These are phyloP conservation scores for Amiota mariae DNA, from an alignment of 2,888 invertebrate species.

Conservation along the genomic window DNA sequence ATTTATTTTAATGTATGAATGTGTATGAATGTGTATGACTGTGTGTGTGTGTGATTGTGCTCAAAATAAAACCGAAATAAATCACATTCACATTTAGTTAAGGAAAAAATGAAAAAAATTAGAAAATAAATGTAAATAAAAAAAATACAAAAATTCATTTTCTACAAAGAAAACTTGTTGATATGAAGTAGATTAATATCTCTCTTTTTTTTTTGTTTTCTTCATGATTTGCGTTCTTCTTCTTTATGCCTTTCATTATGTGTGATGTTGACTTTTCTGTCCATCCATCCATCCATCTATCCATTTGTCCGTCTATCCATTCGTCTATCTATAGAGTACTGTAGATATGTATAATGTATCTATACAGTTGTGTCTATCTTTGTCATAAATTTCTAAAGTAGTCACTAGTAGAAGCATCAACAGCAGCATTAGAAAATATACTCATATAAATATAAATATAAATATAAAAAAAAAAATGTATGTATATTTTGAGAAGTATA, in stretches of 20 bases:
- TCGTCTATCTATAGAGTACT: no score
- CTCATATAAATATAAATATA: no score
- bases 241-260: no score
- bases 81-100: conserved; percentile 37
- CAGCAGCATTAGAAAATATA: no score
- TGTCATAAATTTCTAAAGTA: no score
- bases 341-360: no score
- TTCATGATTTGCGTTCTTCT: not conserved
- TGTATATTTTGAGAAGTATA: no score
- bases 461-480: no score
- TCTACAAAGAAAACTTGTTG: conserved; percentile 18
- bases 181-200: conserved; percentile 26
- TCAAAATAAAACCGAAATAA: conserved; percentile 51
- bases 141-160: not conserved
- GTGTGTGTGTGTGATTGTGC: conserved; percentile 28
- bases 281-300: conserved; percentile 20
- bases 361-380: no score
- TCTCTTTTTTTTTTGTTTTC: conserved; percentile 5
- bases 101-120: no score
- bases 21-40: not conserved
- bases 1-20: not conserved
- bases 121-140: not conserved
- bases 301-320: conserved; percentile 18
- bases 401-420: no score
- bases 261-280: no score